Evolutionary conservation across 2,113 vertebrate species (phyloP).

Genomic region (Hydrolagus affinis): DNA sequence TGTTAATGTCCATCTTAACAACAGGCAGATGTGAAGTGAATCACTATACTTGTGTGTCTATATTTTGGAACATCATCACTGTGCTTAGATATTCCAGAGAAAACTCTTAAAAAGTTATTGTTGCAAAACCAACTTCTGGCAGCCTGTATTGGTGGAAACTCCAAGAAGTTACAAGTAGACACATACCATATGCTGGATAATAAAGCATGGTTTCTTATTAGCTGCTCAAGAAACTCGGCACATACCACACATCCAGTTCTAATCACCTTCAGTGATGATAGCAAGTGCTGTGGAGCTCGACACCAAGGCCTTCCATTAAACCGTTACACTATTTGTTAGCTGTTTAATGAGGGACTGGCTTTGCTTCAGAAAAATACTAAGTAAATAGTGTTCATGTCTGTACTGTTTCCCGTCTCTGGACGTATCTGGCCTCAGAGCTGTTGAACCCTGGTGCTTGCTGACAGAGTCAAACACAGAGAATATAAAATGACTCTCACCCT

Average conservation of each 20-base stretch:
- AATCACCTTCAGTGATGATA: not conserved
- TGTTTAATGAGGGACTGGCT: not conserved
- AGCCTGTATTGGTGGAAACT: too few species aligned
- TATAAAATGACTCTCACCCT: not conserved
- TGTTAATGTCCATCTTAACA: too few species aligned
- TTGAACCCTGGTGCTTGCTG: not conserved
- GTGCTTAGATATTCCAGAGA: too few species aligned
- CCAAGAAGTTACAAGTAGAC: too few species aligned
- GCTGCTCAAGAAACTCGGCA: too few species aligned
- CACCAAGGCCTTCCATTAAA: constrained; percentile 1
- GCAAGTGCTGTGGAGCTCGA: not conserved
- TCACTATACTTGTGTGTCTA: too few species aligned
- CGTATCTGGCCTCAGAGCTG: not conserved
- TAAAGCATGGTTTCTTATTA: too few species aligned
- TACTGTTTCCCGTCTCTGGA: not conserved
- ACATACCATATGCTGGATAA: too few species aligned
- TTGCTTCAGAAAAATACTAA: not conserved
- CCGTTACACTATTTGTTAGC: not conserved
- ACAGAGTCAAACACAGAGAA: not conserved
- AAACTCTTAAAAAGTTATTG: too few species aligned
- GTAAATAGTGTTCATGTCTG: not conserved
- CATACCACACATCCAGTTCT: not conserved
- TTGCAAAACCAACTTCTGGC: too few species aligned
- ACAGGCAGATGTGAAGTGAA: too few species aligned
- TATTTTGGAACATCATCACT: too few species aligned